A percentile compares a stretch with the other conserved stretches of the same genome.
Conservation (phyloP, 2,888 invertebrate species). For the Apodemia zela region DNA sequence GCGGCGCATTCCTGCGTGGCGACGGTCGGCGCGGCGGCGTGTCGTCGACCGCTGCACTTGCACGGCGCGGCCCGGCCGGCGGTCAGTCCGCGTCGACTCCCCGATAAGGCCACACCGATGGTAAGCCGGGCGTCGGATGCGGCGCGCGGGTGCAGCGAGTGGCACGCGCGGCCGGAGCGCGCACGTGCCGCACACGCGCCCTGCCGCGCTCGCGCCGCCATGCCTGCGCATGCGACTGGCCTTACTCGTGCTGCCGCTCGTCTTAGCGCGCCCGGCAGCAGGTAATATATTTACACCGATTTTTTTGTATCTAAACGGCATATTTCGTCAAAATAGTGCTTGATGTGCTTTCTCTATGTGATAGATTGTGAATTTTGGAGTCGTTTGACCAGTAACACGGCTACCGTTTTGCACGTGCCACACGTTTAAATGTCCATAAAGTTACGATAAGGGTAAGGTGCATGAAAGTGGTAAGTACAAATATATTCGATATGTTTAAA, state of each 20-base stretch:
- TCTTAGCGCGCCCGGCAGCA: conserved; percentile 73
- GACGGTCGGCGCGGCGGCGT: conserved; percentile 37
- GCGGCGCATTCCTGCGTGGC: conserved; percentile 36
- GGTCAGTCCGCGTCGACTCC: conserved; percentile 62
- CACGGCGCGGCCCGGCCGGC: conserved; percentile 44
- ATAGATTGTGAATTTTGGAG: too few species aligned
- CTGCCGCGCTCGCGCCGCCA: conserved; percentile 50
- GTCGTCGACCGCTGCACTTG: conserved; percentile 49
- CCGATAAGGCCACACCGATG: conserved; percentile 55
- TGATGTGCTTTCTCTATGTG: too few species aligned
- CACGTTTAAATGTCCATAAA: too few species aligned
- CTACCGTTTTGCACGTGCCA: too few species aligned
- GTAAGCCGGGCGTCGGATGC: conserved; percentile 36
- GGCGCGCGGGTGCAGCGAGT: conserved; percentile 38
- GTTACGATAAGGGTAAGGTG: too few species aligned
- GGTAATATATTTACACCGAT: conserved; percentile 44
- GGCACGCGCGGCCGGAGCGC: conserved; percentile 40
- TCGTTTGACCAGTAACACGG: too few species aligned
- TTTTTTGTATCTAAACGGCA: too few species aligned
- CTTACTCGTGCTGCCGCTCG: conserved; percentile 73
- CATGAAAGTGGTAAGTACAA: too few species aligned
- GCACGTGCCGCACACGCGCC: conserved; percentile 44
- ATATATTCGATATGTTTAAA: too few species aligned
- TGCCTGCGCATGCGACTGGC: conserved; percentile 76
- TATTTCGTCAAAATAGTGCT: conserved; percentile 4